Conservation (phyloP, 2,888 invertebrate species). For the Limnephilus auricula region DNA sequence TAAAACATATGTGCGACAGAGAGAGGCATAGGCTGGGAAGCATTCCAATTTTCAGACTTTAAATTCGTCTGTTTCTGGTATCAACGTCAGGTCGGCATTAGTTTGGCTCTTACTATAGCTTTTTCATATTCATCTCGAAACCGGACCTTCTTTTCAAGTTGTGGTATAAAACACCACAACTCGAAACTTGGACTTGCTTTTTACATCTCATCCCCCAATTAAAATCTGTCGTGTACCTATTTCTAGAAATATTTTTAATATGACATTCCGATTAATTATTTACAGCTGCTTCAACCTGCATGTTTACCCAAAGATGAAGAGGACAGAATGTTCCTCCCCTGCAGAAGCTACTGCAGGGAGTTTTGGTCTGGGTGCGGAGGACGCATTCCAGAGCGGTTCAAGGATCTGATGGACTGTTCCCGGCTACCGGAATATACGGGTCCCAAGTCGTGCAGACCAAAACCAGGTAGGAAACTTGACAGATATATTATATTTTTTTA, state of each 20-base stretch:
- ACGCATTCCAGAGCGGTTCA: slow-evolving; percentile 84
- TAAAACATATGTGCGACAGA: too few species aligned
- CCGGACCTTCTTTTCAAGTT: too few species aligned
- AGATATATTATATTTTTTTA: not conserved
- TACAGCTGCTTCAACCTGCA: slow-evolving; percentile 85
- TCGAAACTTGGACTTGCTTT: too few species aligned
- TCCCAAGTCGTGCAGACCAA: slow-evolving; percentile 84
- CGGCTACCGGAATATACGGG: slow-evolving; percentile 89
- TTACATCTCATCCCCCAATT: too few species aligned
- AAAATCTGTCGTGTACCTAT: too few species aligned
- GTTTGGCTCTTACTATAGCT: too few species aligned
- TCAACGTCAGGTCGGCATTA: too few species aligned
- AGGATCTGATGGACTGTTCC: slow-evolving; percentile 86
- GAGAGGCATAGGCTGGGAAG: too few species aligned
- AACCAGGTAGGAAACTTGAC: slow-evolving; percentile 80
- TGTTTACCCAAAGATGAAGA: slow-evolving; percentile 77
- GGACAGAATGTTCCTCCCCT: slow-evolving; percentile 82
- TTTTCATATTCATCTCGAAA: too few species aligned
- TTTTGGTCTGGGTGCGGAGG: slow-evolving; percentile 91
- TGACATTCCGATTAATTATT: not conserved
- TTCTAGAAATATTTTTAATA: not conserved
- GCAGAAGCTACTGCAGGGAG: slow-evolving; percentile 90
- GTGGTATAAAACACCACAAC: too few species aligned
- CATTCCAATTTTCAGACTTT: too few species aligned
- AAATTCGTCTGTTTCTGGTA: too few species aligned